These are phyloP conservation scores for Linurgus olivaceus DNA, from an alignment of 2,797 vertebrate species.

Conservation along the genomic window DNA sequence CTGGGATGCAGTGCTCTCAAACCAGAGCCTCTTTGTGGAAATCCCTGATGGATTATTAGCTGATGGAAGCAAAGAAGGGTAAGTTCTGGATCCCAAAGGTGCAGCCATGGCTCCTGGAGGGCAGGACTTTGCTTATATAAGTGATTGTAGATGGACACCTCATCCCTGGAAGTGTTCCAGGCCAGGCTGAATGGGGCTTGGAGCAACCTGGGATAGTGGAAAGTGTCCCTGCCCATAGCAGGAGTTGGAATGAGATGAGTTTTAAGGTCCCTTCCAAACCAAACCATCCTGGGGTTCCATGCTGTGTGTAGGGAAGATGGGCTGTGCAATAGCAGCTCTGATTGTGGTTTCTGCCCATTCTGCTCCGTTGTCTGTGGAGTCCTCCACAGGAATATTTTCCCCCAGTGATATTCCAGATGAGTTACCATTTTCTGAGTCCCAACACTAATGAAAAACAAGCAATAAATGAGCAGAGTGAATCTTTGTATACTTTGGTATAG, in stretches of 20 bases:
- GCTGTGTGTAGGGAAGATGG: not conserved
- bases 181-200: not conserved
- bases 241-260: not conserved
- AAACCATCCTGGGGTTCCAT: not conserved
- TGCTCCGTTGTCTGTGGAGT: not conserved
- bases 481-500: not conserved
- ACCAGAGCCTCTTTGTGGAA: slow-evolving; percentile 91
- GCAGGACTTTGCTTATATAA: not conserved
- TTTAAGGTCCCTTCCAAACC: not conserved
- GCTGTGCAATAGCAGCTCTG: not conserved
- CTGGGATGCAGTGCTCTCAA: slow-evolving; percentile 91
- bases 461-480: not conserved
- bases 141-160: not conserved
- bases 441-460: not conserved
- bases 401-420: not conserved
- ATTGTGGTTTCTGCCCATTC: not conserved
- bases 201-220: not conserved
- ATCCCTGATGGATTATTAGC: slow-evolving; percentile 87
- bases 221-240: not conserved
- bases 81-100: slow-evolving; percentile 22
- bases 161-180: not conserved
- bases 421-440: not conserved
- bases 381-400: not conserved
- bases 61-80: slow-evolving; percentile 98
- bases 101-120: fast-evolving